A percentile compares a stretch with the other conserved stretches of the same genome.
Conservation (phyloP, 92 coral and sea anemone genomes). For the Phenganax stokvisi region DNA sequence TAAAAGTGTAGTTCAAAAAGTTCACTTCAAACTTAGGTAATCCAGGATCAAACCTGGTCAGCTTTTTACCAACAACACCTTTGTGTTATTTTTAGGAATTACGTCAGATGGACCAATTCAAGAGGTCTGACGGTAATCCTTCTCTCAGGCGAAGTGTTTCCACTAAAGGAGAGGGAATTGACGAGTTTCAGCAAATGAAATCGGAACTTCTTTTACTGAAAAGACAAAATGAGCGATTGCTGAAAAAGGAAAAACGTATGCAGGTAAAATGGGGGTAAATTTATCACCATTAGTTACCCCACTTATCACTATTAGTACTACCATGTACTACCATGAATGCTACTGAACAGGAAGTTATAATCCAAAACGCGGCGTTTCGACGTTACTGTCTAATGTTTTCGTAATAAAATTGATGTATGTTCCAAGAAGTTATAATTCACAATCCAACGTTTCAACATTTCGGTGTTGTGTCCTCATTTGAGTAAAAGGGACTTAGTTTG, state of each 20-base stretch:
- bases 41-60: background rate
- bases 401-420: too few species aligned
- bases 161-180: conserved; percentile 61
- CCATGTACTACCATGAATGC: too few species aligned
- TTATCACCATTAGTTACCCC: too few species aligned
- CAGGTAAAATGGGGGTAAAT: conserved; percentile 50
- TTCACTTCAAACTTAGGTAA: background rate
- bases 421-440: too few species aligned
- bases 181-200: conserved; percentile 60
- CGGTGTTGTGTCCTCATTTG: too few species aligned
- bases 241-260: conserved; percentile 85
- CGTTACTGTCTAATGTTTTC: too few species aligned
- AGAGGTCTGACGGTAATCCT: conserved; percentile 51
- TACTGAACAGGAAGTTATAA: too few species aligned
- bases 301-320: too few species aligned
- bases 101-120: conserved; percentile 89
- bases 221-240: conserved; percentile 69
- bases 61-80: background rate
- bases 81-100: conserved; percentile 54
- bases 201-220: conserved; percentile 74
- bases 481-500: too few species aligned
- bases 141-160: conserved; percentile 67
- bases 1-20: too few species aligned
- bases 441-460: too few species aligned
- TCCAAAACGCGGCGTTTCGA: too few species aligned